phyloP scores from a whole-genome alignment of 2,797 vertebrate genomes.

The Cossypha niveicapilla region DNA sequence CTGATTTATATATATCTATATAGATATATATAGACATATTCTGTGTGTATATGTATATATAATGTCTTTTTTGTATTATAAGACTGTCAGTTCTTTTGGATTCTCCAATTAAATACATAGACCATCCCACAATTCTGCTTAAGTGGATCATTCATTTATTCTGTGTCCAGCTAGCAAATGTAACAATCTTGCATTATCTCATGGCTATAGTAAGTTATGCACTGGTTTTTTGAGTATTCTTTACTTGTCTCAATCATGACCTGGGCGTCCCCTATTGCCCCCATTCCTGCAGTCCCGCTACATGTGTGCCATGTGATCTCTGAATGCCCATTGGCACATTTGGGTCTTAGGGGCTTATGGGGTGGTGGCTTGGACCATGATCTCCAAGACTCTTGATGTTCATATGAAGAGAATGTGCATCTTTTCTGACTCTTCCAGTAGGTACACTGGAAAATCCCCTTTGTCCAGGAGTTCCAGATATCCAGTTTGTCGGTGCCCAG shows the following conservation, averaged over 20 bases:
- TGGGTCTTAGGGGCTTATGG: neutral
- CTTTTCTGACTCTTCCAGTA: neutral
- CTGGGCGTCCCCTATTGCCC: neutral
- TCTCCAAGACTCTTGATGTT: neutral
- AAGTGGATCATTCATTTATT: neutral
- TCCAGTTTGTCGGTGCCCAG: too few relatives aligned
- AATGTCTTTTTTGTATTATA: conserved; percentile 73
- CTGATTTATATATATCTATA: conserved; percentile 69
- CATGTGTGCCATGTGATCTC: neutral
- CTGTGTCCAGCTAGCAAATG: neutral
- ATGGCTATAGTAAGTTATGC: neutral
- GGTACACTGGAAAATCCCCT: neutral
- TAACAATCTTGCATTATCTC: neutral
- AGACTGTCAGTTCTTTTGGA: conserved; percentile 21
- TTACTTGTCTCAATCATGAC: neutral
- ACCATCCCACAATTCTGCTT: neutral
- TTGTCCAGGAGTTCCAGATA: fast-evolving
- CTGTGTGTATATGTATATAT: conserved; percentile 64
- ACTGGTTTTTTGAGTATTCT: fast-evolving
- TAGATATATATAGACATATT: conserved; percentile 51
- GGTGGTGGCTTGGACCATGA: neutral
- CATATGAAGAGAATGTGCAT: neutral
- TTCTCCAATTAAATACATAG: conserved; percentile 36
- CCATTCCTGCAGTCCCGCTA: neutral
- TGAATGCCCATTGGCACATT: neutral